Percentiles rank a stretch among this genome's conserved stretches.
phyloP scores from a whole-genome alignment of 1,140 invertebrate species.

The Dreissena polymorpha region DNA sequence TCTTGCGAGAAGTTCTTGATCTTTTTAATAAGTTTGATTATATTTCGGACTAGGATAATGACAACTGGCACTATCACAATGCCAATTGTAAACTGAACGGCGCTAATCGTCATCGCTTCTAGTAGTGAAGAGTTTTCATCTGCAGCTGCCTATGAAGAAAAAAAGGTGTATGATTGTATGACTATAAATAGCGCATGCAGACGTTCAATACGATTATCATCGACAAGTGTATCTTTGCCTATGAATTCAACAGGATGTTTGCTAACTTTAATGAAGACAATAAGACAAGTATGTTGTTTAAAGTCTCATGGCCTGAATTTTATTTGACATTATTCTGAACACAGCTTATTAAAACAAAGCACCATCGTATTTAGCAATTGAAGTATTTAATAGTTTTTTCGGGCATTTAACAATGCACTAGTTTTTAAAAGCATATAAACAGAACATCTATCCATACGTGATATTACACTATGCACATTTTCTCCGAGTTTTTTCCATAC shows the following conservation, averaged over 20 bases:
- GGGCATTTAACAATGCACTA: not conserved
- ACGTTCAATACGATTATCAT: too few species aligned
- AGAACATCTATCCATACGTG: too few species aligned
- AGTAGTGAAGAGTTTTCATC: slow-evolving; percentile 12
- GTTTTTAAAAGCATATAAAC: too few species aligned
- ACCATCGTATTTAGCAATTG: too few species aligned
- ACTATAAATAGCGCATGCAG: too few species aligned
- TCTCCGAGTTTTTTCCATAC: not conserved
- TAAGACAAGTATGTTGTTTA: not conserved
- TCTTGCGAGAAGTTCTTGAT: slow-evolving; percentile 41
- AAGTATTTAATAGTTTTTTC: not conserved
- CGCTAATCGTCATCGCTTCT: not conserved
- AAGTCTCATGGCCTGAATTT: too few species aligned
- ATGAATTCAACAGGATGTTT: not conserved
- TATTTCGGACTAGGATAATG: slow-evolving; percentile 11
- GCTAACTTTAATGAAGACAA: not conserved
- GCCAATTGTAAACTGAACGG: slow-evolving; percentile 15
- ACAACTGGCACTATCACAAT: slow-evolving; percentile 11
- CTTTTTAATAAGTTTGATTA: slow-evolving; percentile 24
- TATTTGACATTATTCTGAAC: too few species aligned
- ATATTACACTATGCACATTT: too few species aligned
- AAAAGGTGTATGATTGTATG: not conserved
- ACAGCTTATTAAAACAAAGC: too few species aligned
- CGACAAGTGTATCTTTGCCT: not conserved
- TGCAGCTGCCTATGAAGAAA: not conserved